These are phyloP conservation scores for Uropetala carovei DNA, from an alignment of 2,888 invertebrate genomes.

Conservation along the genomic window DNA sequence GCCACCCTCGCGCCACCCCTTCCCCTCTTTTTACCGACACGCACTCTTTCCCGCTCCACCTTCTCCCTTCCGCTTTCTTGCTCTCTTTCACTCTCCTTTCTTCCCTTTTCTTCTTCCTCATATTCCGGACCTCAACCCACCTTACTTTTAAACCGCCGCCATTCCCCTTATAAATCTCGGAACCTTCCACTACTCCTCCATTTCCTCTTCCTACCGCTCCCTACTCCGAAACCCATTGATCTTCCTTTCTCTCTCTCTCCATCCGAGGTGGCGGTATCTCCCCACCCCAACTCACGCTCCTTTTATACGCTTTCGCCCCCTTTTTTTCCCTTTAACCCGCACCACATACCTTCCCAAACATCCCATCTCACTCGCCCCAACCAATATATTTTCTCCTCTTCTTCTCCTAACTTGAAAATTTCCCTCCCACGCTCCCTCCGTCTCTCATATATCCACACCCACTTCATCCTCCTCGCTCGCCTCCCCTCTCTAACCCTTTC, in stretches of 20 bases:
- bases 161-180: background rate
- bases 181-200: constrained; percentile 3
- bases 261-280: background rate
- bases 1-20: background rate
- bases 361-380: background rate
- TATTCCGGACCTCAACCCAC: background rate
- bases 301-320: background rate
- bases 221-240: background rate
- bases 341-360: constrained; percentile 16
- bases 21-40: background rate
- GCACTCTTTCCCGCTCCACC: background rate
- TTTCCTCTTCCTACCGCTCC: background rate
- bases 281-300: background rate
- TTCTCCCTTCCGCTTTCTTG: background rate
- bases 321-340: background rate
- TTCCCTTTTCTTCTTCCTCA: background rate
- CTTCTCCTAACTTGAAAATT: constrained; percentile 1
- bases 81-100: background rate
- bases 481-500: background rate
- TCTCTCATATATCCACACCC: constrained; percentile 13
- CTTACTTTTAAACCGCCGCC: background rate
- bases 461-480: background rate
- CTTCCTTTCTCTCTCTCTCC: background rate
- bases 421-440: background rate
- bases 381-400: constrained; percentile 2